These are phyloP conservation scores for Cheirogaleus medius DNA, from an alignment of 2,113 vertebrate species.

Conservation along the genomic window DNA sequence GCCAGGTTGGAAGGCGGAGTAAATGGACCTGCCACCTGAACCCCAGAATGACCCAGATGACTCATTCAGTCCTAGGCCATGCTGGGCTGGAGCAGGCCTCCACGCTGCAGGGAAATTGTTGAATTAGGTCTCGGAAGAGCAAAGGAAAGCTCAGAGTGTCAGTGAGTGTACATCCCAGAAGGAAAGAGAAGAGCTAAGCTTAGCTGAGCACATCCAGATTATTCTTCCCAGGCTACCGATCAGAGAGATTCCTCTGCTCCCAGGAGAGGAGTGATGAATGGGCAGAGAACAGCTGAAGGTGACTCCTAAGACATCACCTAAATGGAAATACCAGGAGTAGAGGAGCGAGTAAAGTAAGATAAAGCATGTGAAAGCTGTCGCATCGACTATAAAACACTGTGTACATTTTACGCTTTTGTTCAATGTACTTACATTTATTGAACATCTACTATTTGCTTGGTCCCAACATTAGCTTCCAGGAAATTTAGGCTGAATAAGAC, in stretches of 20 bases:
- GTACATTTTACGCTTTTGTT: not conserved
- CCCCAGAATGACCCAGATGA: not conserved
- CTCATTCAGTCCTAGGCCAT: not conserved
- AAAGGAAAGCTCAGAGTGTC: not conserved
- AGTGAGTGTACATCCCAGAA: not conserved
- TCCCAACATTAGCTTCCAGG: not conserved
- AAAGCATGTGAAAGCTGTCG: not conserved
- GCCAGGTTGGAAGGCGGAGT: not conserved
- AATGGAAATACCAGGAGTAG: not conserved
- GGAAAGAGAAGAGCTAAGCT: not conserved
- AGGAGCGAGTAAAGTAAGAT: not conserved
- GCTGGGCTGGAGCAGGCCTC: not conserved
- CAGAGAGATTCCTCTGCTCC: not conserved
- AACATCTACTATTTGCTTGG: not conserved
- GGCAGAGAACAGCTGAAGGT: not conserved
- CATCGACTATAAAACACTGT: not conserved
- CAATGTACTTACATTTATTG: not conserved
- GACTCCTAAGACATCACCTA: not conserved
- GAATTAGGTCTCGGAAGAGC: not conserved
- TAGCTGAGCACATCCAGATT: not conserved
- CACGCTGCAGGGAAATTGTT: accelerated
- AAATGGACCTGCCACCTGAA: not conserved
- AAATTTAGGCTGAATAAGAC: not conserved
- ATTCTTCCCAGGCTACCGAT: not conserved
- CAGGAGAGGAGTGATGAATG: not conserved